These are phyloP conservation scores for Xiphias gladius DNA, from an alignment of 2,113 vertebrate species.

Conservation along the genomic window DNA sequence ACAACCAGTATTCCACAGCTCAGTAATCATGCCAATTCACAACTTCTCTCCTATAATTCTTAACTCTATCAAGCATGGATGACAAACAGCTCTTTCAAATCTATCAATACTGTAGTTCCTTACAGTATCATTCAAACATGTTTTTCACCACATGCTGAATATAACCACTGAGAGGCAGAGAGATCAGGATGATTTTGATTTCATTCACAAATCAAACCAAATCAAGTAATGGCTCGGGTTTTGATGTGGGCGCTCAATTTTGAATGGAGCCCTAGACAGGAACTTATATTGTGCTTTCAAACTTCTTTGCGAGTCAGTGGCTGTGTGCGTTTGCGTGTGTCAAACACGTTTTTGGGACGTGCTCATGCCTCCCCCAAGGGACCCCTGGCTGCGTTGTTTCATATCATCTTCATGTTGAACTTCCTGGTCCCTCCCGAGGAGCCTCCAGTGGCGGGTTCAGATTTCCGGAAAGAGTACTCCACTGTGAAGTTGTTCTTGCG, in stretches of 20 bases:
- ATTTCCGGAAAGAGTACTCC: slow-evolving; percentile 98
- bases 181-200: slow-evolving; percentile 60
- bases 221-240: slow-evolving; percentile 52
- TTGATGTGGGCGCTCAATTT: slow-evolving; percentile 44
- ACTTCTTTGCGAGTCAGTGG: slow-evolving; percentile 78
- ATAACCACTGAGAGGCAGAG: slow-evolving; percentile 56
- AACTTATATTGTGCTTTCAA: slow-evolving; percentile 36
- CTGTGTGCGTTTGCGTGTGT: slow-evolving; percentile 82
- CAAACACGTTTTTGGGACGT: slow-evolving; percentile 81
- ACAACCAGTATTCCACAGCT: slow-evolving; percentile 41
- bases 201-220: slow-evolving; percentile 57
- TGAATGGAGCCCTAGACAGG: slow-evolving; percentile 35
- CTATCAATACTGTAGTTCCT: background rate
- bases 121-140: slow-evolving; percentile 28
- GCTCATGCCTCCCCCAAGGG: slow-evolving; percentile 84
- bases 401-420: slow-evolving; percentile 99
- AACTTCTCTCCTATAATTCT: slow-evolving; percentile 37
- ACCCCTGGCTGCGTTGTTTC: slow-evolving; percentile 89
- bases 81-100: slow-evolving; percentile 8
- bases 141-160: slow-evolving; percentile 64
- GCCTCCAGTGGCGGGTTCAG: slow-evolving; percentile 86
- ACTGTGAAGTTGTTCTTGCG: slow-evolving; percentile 98
- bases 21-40: slow-evolving; percentile 45
- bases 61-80: slow-evolving; percentile 32
- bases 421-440: slow-evolving; percentile 93